Base-by-base conservation (phyloP, 2,797 vertebrate species). In the Gymnocypris eckloni region DNA sequence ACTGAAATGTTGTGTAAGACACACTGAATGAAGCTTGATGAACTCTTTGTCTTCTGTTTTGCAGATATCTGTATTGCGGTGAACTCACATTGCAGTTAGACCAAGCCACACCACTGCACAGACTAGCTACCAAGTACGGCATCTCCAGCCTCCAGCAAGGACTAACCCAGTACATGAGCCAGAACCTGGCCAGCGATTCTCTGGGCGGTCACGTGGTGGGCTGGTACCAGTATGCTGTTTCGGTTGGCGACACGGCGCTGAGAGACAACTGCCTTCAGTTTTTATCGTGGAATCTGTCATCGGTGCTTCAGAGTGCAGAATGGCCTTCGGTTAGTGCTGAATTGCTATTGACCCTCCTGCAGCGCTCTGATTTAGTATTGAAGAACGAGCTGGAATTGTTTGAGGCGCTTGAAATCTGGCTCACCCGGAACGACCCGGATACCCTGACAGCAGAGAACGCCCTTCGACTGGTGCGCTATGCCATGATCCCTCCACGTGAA, bases 61-160 rank as follows among this genome's bases (percentile, higher is more conserved):
- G 70, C 86, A 99, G 98, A 94, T 99, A 99, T 91, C 94, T 99
- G 88, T 99, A 99, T 87, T 97, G 97, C 1, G 98, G 98, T 0
- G 97, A 98, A 50, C 90, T 99, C 22, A 94, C 95, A 2, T 82
- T 98, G 86, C 94, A 93, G 86, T 92, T 98, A 91, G 95, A 96
- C 33, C 97, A 99, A 87, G 97, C 97, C 87, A 96, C 95, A 4
- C 93, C 97, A 20, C 86, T 99, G 70, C 98, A 99, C 90, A 95
- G 95, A 82, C 92, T 99, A 90, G 97, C 97, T 90, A 95, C 95
- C 83, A 98, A 97, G 86, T 99, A 98, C 84, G 92, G 93, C 0
- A 96, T 99, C 50, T 89, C 89, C 67, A 92, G 92, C 61, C 95
- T 99, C 37, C 97, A 96, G 93, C 95, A 94, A 0, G 97, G 97